Conservation (phyloP, 2,797 vertebrate species). For the Petrocephalus sullivani region DNA sequence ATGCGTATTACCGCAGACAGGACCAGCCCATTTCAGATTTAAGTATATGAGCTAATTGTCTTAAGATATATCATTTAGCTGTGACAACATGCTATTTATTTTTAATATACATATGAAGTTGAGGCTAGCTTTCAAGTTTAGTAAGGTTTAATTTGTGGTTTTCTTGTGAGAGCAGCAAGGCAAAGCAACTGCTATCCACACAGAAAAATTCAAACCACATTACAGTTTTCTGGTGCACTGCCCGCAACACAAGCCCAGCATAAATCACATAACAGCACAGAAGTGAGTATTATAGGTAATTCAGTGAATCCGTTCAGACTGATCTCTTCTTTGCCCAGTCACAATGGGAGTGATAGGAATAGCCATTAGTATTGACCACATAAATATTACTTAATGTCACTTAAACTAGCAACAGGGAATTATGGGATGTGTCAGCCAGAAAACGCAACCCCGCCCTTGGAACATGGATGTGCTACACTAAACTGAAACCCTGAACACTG, state of each 20-base stretch:
- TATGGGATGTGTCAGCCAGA: neutral
- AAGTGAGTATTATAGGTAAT: slow-evolving; percentile 1
- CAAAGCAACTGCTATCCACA: neutral
- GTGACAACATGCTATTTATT: neutral
- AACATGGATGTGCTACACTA: neutral
- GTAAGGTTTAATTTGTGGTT: neutral
- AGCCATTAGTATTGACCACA: neutral
- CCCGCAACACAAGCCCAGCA: neutral
- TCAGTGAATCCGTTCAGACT: neutral
- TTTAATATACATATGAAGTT: neutral
- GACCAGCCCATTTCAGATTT: neutral
- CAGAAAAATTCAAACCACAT: neutral
- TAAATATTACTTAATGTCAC: neutral
- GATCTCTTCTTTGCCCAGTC: neutral
- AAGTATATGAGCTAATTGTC: neutral
- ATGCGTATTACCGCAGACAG: neutral
- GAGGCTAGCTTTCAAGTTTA: neutral
- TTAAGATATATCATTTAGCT: neutral
- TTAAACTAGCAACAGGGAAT: neutral
- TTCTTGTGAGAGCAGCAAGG: neutral
- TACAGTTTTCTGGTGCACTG: neutral
- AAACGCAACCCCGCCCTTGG: neutral
- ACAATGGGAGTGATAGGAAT: neutral
- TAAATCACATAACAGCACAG: neutral
- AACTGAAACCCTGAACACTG: neutral